These are phyloP conservation scores for Monopis laevigella DNA, from an alignment of 2,888 invertebrate species.

Conservation along the genomic window DNA sequence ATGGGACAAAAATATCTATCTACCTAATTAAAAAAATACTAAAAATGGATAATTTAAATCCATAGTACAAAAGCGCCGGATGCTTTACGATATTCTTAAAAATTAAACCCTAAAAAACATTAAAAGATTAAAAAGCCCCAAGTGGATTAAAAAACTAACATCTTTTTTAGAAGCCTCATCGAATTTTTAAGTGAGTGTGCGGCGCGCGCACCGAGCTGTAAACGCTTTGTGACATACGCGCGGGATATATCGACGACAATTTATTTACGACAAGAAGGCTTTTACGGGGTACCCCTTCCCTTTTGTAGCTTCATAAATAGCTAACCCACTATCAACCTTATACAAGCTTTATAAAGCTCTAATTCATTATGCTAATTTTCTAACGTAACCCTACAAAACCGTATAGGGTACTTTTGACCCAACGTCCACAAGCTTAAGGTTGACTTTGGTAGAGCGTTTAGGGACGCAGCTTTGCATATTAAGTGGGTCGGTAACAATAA, in stretches of 20 bases:
- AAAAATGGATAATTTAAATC: no score
- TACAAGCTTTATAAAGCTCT: no score
- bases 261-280: constrained; percentile 31
- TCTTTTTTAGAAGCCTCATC: no score
- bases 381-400: not conserved
- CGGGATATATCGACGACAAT: constrained; percentile 50
- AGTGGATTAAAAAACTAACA: no score
- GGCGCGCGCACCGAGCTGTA: constrained; percentile 40
- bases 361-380: not conserved
- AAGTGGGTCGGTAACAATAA: constrained; percentile 1
- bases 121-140: no score
- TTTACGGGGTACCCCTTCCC: not conserved
- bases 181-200: no score
- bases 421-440: not conserved
- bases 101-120: no score
- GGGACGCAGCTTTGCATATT: constrained; percentile 2
- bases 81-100: no score
- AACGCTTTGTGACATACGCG: constrained; percentile 51
- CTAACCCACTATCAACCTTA: no score
- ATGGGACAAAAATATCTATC: no score
- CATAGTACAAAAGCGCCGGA: no score
- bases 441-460: not conserved
- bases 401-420: not conserved
- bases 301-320: not conserved
- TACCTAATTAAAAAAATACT: no score